Evolutionary conservation across 1,140 invertebrate species (phyloP).

Genomic region (Mactra quadrangularis): DNA sequence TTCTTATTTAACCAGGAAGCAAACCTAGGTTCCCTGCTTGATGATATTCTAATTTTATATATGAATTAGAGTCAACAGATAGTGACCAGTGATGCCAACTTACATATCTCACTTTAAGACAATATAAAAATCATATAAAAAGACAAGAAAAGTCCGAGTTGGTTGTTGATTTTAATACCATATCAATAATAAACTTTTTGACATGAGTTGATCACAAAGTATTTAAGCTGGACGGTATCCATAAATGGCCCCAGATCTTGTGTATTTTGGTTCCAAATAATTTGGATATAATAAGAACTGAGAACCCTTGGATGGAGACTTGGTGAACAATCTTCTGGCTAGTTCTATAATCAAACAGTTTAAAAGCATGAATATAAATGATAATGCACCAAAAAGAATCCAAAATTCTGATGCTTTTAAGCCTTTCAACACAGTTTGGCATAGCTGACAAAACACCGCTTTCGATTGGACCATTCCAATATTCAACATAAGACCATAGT

Average conservation of each 20-base stretch:
- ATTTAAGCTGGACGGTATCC: too few species aligned
- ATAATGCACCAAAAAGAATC: conserved; percentile 13
- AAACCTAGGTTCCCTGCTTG: too few species aligned
- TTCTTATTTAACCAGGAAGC: too few species aligned
- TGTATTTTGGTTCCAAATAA: conserved; percentile 27
- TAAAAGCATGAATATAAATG: conserved; percentile 35
- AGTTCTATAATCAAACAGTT: conserved; percentile 15
- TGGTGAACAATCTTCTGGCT: not conserved
- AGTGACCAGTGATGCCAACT: too few species aligned
- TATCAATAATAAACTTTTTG: too few species aligned
- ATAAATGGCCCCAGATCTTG: conserved; percentile 50
- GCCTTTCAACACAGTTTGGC: not conserved
- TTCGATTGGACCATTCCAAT: conserved; percentile 48
- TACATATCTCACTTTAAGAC: too few species aligned
- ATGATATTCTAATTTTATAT: too few species aligned
- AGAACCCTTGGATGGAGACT: not conserved
- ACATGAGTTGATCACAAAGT: too few species aligned
- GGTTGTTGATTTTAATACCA: too few species aligned
- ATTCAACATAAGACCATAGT: conserved; percentile 28
- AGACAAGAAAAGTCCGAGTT: too few species aligned
- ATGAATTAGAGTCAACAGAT: too few species aligned
- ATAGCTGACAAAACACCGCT: conserved; percentile 16
- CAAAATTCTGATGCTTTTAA: conserved; percentile 12
- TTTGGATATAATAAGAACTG: not conserved
- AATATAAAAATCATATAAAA: too few species aligned